Evolutionary conservation across 1,140 invertebrate genomes (phyloP).

Genomic region (Panulirus ornatus): DNA sequence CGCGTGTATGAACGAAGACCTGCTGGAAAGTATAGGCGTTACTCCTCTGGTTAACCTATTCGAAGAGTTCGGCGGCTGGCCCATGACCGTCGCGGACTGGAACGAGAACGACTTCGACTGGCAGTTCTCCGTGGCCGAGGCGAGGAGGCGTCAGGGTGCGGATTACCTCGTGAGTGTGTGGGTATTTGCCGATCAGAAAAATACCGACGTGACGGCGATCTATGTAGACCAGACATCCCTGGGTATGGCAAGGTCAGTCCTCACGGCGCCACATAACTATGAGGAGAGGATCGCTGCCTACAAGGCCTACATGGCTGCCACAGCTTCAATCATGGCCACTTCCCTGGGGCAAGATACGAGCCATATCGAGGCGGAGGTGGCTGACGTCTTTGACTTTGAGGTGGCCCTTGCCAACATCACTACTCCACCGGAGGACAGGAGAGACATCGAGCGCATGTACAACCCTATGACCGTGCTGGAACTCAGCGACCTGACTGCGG

Average conservation of each 20-base stretch:
- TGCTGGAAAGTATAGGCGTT: constrained; percentile 46
- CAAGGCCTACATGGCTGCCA: constrained; percentile 65
- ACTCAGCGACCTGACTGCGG: constrained; percentile 22
- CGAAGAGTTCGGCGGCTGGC: constrained; percentile 63
- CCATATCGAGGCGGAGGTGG: constrained; percentile 37
- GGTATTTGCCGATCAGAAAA: constrained; percentile 66
- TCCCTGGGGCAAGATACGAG: constrained; percentile 18
- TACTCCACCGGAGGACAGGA: constrained; percentile 50
- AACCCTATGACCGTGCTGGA: constrained; percentile 69
- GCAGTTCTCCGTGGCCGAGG: constrained; percentile 54
- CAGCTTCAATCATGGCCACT: constrained; percentile 55
- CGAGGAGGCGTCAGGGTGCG: neutral
- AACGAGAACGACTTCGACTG: constrained; percentile 56
- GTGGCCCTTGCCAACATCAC: constrained; percentile 60
- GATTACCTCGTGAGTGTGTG: constrained; percentile 48
- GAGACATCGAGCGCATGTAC: constrained; percentile 65
- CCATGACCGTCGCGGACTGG: constrained; percentile 62
- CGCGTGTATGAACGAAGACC: constrained; percentile 46
- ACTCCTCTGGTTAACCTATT: constrained; percentile 51
- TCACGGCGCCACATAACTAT: constrained; percentile 50
- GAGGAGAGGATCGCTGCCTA: constrained; percentile 59
- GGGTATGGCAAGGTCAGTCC: constrained; percentile 63
- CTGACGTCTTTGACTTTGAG: constrained; percentile 62
- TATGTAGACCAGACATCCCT: constrained; percentile 70
- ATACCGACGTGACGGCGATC: constrained; percentile 55